Evolutionary conservation across 92 coral and sea anemone genomes (phyloP).

Genomic region (Meandrina meandrites): DNA sequence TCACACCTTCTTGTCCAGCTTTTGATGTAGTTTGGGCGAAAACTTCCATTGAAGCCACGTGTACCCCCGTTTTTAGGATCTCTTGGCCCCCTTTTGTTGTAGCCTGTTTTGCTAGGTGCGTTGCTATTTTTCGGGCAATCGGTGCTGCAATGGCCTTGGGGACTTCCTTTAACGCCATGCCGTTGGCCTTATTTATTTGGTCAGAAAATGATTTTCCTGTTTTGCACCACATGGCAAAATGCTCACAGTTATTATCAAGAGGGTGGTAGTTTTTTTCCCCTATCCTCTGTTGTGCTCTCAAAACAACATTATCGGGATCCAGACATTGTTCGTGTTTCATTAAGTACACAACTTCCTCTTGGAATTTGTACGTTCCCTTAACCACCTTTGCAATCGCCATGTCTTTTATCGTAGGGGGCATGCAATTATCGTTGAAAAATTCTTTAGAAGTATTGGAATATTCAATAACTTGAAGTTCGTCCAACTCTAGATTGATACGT

Average conservation of each 20-base stretch:
- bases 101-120: too few relatives aligned
- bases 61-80: too few relatives aligned
- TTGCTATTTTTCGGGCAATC: too few relatives aligned
- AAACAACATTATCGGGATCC: not conserved
- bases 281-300: not conserved
- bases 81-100: too few relatives aligned
- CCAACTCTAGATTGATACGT: not conserved
- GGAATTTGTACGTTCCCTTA: not conserved
- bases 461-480: constrained; percentile 2
- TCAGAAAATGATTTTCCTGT: not conserved
- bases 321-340: not conserved
- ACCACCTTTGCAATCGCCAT: constrained; percentile 10
- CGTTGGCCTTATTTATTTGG: not conserved
- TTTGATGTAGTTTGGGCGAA: not conserved
- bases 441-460: constrained; percentile 3
- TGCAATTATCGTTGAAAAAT: not conserved
- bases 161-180: not conserved
- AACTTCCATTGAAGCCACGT: not conserved
- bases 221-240: constrained; percentile 28
- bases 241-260: constrained; percentile 15
- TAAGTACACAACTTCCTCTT: not conserved
- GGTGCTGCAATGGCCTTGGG: too few relatives aligned
- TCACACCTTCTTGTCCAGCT: not conserved
- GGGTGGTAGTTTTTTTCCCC: not conserved
- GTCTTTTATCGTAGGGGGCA: not conserved